phyloP scores from a whole-genome alignment of 2,888 invertebrate species.

The Phengaris alcon region DNA sequence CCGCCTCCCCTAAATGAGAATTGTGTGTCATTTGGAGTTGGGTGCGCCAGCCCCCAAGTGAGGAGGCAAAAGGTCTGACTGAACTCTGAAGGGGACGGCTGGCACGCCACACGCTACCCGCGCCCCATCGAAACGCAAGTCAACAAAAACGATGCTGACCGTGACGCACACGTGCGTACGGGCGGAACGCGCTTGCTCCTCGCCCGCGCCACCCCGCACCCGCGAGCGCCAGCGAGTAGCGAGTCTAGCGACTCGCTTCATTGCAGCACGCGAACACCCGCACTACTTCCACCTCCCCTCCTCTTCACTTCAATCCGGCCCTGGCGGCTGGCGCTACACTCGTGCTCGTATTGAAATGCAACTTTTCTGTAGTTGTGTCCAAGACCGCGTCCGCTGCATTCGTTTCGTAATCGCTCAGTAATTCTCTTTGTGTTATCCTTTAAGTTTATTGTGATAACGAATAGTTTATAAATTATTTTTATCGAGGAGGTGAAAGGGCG shows the following conservation, averaged over 20 bases:
- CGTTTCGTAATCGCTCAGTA: conserved; percentile 45
- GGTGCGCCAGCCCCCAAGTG: conserved; percentile 41
- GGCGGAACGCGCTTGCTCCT: conserved; percentile 49
- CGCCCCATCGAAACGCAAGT: conserved; percentile 35
- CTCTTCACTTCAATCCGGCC: conserved; percentile 46
- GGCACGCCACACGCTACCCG: conserved; percentile 35
- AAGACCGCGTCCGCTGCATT: conserved; percentile 53
- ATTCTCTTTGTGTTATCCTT: conserved; percentile 55
- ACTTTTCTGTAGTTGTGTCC: conserved; percentile 59
- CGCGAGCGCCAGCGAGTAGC: conserved; percentile 31
- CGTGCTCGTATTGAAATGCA: conserved; percentile 44
- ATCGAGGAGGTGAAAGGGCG: conserved; percentile 54
- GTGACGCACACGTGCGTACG: conserved; percentile 34
- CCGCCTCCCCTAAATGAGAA: conserved; percentile 40
- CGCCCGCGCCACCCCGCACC: conserved; percentile 29
- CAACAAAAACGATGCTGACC: conserved; percentile 35
- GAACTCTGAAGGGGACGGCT: conserved; percentile 33
- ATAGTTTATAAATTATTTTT: conserved; percentile 41
- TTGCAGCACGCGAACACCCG: conserved; percentile 44
- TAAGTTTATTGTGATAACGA: conserved; percentile 46
- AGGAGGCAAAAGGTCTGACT: conserved; percentile 36
- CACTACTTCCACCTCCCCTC: conserved; percentile 46
- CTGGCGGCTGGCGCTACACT: conserved; percentile 42
- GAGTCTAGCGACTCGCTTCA: conserved; percentile 36
- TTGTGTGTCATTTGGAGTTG: conserved; percentile 43